A percentile compares a stretch with the other conserved stretches of the same genome.
phyloP scores from a whole-genome alignment of 2,113 vertebrate species.

The Ranitomeya imitator region DNA sequence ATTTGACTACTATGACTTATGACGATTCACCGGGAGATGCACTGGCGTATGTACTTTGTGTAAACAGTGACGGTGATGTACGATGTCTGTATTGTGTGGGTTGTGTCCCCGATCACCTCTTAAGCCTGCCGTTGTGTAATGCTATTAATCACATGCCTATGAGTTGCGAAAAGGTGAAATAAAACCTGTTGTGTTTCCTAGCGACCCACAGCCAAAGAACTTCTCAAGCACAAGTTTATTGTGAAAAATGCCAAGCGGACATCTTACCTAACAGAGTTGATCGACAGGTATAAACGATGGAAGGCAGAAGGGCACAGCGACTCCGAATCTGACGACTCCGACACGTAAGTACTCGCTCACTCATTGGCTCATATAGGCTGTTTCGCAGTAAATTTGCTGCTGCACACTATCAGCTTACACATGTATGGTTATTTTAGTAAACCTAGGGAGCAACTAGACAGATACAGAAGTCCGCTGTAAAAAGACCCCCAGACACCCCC shows the following conservation, averaged over 20 bases:
- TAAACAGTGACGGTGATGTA: background rate
- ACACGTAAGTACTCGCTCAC: slow-evolving; percentile 77
- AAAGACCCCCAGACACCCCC: too few relatives aligned
- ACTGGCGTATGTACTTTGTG: background rate
- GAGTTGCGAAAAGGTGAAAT: background rate
- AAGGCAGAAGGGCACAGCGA: slow-evolving; percentile 92
- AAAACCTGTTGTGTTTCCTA: slow-evolving; percentile 43
- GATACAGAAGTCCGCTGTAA: too few relatives aligned
- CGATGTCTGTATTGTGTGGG: background rate
- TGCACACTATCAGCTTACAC: background rate
- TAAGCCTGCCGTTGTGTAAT: background rate
- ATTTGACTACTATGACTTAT: too few relatives aligned
- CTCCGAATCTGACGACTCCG: slow-evolving; percentile 88
- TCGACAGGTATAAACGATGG: slow-evolving; percentile 92
- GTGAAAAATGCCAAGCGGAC: slow-evolving; percentile 83
- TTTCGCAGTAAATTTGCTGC: background rate
- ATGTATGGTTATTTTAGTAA: background rate
- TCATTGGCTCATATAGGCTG: background rate
- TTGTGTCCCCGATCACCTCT: too few relatives aligned
- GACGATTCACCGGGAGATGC: too few relatives aligned
- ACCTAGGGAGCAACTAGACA: too few relatives aligned
- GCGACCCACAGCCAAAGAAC: slow-evolving; percentile 81
- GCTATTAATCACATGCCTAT: background rate
- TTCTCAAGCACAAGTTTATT: slow-evolving; percentile 83
- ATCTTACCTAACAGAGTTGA: slow-evolving; percentile 80